Conservation (phyloP, 1,140 invertebrate genomes). For the Cotesia glomerata region DNA sequence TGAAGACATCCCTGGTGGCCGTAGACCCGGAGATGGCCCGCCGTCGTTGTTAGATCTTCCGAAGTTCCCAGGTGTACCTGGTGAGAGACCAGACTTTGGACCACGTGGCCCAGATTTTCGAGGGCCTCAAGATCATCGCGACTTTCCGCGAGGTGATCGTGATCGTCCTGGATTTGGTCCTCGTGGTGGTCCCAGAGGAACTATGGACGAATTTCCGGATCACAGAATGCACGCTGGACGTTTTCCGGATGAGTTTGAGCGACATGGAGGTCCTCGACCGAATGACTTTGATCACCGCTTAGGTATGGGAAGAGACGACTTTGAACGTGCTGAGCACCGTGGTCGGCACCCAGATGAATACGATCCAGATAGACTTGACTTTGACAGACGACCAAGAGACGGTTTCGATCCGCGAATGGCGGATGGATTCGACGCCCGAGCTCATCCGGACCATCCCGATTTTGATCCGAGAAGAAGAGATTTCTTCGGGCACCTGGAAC, state of each 20-base stretch:
- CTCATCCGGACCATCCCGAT: slow-evolving; percentile 52
- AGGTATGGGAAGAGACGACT: slow-evolving; percentile 51
- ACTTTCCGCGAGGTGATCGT: slow-evolving; percentile 36
- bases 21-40: slow-evolving; percentile 45
- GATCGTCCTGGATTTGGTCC: slow-evolving; percentile 48
- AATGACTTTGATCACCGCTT: slow-evolving; percentile 57
- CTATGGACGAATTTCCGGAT: slow-evolving; percentile 52
- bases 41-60: slow-evolving; percentile 56
- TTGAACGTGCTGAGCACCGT: slow-evolving; percentile 52
- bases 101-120: slow-evolving; percentile 48
- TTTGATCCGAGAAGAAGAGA: slow-evolving; percentile 56
- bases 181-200: slow-evolving; percentile 37
- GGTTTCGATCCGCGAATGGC: slow-evolving; percentile 41
- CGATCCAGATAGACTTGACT: slow-evolving; percentile 56
- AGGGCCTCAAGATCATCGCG: slow-evolving; percentile 45
- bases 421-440: slow-evolving; percentile 51
- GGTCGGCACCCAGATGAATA: slow-evolving; percentile 52
- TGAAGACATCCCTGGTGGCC: slow-evolving; percentile 41
- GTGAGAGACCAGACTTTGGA: slow-evolving; percentile 49
- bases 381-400: slow-evolving; percentile 53
- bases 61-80: slow-evolving; percentile 45
- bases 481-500: slow-evolving; percentile 56
- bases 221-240: slow-evolving; percentile 46
- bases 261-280: slow-evolving; percentile 51
- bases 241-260: slow-evolving; percentile 52